Conservation (phyloP, 2,888 invertebrate genomes). For the Eilema sororculum region DNA sequence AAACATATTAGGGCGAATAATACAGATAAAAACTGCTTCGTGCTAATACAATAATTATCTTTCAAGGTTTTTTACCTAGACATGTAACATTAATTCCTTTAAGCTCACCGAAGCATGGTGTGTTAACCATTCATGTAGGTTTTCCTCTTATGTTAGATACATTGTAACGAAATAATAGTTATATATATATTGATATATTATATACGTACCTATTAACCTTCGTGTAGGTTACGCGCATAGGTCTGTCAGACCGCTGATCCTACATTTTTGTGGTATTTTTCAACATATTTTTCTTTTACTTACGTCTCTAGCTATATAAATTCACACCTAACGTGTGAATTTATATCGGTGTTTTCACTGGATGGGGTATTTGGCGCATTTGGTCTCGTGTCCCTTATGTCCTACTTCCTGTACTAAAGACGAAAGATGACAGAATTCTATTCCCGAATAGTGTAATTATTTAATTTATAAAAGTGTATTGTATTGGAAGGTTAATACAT, state of each 20-base stretch:
- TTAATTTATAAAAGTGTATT: not conserved
- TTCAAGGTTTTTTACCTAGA: slow-evolving; percentile 38
- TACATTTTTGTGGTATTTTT: too few species aligned
- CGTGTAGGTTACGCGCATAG: not conserved
- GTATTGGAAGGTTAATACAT: too few species aligned
- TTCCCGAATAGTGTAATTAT: too few species aligned
- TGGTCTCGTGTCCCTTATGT: too few species aligned
- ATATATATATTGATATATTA: not conserved
- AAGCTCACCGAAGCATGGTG: slow-evolving; percentile 39
- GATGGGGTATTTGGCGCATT: not conserved
- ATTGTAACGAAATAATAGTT: not conserved
- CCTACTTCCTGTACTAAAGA: too few species aligned
- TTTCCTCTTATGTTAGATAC: not conserved
- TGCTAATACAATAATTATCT: slow-evolving; percentile 24
- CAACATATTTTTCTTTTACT: too few species aligned
- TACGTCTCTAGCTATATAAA: not conserved
- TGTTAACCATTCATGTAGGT: not conserved
- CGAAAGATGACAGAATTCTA: too few species aligned
- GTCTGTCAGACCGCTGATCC: not conserved
- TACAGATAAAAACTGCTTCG: slow-evolving; percentile 25
- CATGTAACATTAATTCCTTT: slow-evolving; percentile 31
- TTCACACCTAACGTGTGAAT: not conserved
- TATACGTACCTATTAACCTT: not conserved
- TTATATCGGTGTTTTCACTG: not conserved
- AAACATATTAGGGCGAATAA: not conserved